These are phyloP conservation scores for Cavia porcellus DNA, from an alignment of 2,113 vertebrate genomes.

Conservation along the genomic window DNA sequence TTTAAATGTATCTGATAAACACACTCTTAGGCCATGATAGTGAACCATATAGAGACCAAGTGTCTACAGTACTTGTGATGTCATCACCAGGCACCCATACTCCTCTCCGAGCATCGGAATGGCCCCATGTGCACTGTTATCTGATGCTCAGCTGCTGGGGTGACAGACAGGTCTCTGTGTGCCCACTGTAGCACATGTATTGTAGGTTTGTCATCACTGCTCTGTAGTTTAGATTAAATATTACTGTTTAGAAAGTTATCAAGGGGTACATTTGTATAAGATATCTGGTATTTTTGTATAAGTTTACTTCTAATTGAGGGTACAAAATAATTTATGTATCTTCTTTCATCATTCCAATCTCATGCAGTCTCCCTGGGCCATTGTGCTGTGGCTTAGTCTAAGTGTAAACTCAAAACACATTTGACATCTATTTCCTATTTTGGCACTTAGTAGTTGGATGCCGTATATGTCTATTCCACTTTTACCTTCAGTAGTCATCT, in stretches of 20 bases:
- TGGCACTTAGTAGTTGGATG: neutral
- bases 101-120: neutral
- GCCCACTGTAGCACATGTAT: neutral
- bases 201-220: neutral
- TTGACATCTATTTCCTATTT: conserved; percentile 18
- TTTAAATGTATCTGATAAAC: conserved; percentile 34
- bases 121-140: neutral
- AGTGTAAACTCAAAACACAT: neutral
- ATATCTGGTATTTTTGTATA: conserved; percentile 23
- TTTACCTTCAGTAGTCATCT: neutral
- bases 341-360: neutral
- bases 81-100: neutral
- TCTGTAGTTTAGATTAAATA: neutral
- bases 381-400: neutral
- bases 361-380: neutral
- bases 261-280: neutral
- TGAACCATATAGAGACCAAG: neutral
- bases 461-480: neutral
- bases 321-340: conserved; percentile 24
- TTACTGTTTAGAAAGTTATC: neutral
- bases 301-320: conserved; percentile 13
- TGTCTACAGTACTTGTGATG: neutral
- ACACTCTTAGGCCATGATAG: neutral
- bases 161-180: neutral
- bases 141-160: neutral